Evolutionary conservation across 2,888 invertebrate species (phyloP), one percentile per base, ranked within the genome.

Genomic region (Chirona hameri): DNA sequence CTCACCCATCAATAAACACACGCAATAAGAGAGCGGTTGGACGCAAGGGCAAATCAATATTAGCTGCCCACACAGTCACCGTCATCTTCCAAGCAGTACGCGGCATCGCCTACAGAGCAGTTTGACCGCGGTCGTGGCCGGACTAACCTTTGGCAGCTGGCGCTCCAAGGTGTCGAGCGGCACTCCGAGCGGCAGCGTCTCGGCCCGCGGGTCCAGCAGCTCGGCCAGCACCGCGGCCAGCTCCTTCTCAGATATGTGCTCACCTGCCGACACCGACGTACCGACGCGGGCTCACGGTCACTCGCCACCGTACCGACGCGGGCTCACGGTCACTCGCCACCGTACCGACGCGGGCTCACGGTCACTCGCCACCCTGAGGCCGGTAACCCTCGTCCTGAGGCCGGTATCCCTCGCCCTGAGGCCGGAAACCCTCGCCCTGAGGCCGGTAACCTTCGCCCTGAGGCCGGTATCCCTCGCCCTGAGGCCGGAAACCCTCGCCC

Each of bases 191-290:
- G 76, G 76, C 76, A 76, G 24, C 39, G 76, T 24, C 39, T 76
- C 76, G 5, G 76, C 76, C 24, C 14, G 21, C 24, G 76, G 76
- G 76, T 76, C 76, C 39, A 76, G 76, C 76, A 76, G 46, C 24
- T 76, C 76, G 24, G 76, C 76, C 76, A 76, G 46, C 24, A 46
- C 76, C 24, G 21, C 76, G 7, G 76, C 76, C 76, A 76, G 46
- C 76, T 76, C 76, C 24, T 24, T 39, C 76, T 76, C 76, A 2
- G 76, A 76, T 14, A 39, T 27, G 46, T 76, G 76, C 46, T 76
- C 76, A n/a, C 72, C 72, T 72, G 65, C 10, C 9, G 27, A 69
- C n/a, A n/a, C 15, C 18, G 15, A 18, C 18, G 1, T 12, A 18
- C 14, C 7, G 52, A 52, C 7, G 52, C 52, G 52, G 10, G 52